Percentiles rank a stretch among this genome's conserved stretches.
These are phyloP conservation scores for Leucozona laternaria DNA, from an alignment of 2,888 invertebrate genomes.

Conservation along the genomic window DNA sequence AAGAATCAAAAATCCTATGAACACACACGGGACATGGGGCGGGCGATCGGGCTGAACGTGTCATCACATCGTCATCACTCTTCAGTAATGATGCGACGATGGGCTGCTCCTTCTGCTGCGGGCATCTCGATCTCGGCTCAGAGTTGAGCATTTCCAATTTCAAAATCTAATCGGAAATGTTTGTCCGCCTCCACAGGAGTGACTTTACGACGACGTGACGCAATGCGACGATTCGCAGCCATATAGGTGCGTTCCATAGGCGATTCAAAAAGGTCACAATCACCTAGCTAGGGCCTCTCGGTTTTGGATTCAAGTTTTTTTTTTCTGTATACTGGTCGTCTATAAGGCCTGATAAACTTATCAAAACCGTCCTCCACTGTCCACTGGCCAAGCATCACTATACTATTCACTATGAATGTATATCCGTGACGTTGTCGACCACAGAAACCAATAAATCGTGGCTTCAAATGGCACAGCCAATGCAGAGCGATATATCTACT, in stretches of 20 bases:
- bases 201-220: slow-evolving; percentile 13
- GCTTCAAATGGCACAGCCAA: slow-evolving; percentile 52
- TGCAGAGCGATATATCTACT: slow-evolving; percentile 60
- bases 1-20: slow-evolving; percentile 32
- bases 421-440: slow-evolving; percentile 47
- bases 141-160: slow-evolving; percentile 67
- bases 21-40: neutral
- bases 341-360: slow-evolving; percentile 62
- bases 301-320: neutral
- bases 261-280: slow-evolving; percentile 52
- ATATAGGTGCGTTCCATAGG: slow-evolving; percentile 44
- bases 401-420: neutral
- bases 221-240: slow-evolving; percentile 25
- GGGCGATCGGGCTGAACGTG: slow-evolving; percentile 48
- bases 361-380: slow-evolving; percentile 55
- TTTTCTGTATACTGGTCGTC: neutral
- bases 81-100: slow-evolving; percentile 33
- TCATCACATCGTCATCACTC: slow-evolving; percentile 68
- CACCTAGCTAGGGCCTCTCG: neutral
- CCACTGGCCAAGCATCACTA: slow-evolving; percentile 36
- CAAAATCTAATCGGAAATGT: slow-evolving; percentile 76
- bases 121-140: slow-evolving; percentile 36
- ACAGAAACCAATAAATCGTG: slow-evolving; percentile 45
- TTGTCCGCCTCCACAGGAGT: slow-evolving; percentile 71
- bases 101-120: slow-evolving; percentile 51